phyloP scores from a whole-genome alignment of 2,113 vertebrate genomes.

The Cyprinodon variegatus region DNA sequence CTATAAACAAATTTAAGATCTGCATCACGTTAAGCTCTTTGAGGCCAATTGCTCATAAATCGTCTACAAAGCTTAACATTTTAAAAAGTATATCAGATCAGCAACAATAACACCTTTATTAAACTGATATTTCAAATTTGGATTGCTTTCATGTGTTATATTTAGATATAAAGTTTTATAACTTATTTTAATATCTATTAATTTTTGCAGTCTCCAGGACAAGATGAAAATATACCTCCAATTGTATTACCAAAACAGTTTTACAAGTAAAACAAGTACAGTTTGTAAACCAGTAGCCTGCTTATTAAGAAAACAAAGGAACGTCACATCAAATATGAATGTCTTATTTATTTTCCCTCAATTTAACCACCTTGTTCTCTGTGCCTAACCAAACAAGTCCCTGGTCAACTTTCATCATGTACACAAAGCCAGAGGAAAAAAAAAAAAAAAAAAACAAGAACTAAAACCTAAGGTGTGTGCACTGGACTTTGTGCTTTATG shows the following conservation, averaged over 20 bases:
- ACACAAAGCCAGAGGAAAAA: constrained; percentile 50
- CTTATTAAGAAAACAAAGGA: constrained; percentile 29
- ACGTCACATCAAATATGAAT: constrained; percentile 54
- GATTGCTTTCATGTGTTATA: too few relatives aligned
- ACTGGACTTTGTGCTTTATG: constrained; percentile 69
- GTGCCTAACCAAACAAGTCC: constrained; percentile 50
- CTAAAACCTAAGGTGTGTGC: constrained; percentile 32
- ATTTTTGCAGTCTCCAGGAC: background rate
- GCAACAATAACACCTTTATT: too few relatives aligned
- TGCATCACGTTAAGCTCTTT: background rate
- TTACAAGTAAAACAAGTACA: background rate
- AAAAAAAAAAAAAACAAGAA: too few relatives aligned
- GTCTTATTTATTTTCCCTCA: constrained; percentile 68
- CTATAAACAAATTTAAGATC: background rate
- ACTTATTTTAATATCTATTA: background rate
- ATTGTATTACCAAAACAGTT: background rate
- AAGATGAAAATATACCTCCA: background rate
- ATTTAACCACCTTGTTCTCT: constrained; percentile 49
- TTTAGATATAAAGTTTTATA: too few relatives aligned
- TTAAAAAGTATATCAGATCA: too few relatives aligned
- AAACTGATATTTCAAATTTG: too few relatives aligned
- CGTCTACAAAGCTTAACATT: too few relatives aligned
- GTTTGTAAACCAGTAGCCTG: background rate
- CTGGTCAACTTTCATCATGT: constrained; percentile 42
- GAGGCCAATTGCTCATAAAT: background rate